phyloP scores from a whole-genome alignment of 1,140 invertebrate genomes.

The Lasioglossum baleicum region DNA sequence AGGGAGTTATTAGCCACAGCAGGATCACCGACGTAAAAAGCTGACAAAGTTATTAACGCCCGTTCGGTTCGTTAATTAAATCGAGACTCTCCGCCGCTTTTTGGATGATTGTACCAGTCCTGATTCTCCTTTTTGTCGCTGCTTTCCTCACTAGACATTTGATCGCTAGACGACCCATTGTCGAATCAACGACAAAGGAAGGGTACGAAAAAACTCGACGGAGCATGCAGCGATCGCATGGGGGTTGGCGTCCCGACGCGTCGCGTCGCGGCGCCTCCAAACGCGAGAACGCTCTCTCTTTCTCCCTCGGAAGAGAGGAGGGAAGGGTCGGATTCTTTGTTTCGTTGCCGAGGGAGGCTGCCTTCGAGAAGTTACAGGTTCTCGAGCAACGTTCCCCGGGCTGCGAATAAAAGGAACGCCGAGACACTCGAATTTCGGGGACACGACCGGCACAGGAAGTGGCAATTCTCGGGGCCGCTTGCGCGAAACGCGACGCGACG shows the following conservation, averaged over 20 bases:
- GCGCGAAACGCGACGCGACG: no score
- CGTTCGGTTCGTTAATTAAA: constrained; percentile 60
- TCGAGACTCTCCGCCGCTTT: constrained; percentile 15
- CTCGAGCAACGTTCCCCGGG: neutral
- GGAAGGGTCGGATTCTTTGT: neutral
- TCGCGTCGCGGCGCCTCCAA: neutral
- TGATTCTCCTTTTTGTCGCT: neutral
- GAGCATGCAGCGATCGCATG: neutral
- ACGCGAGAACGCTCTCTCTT: neutral
- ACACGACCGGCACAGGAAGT: neutral
- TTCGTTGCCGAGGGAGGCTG: neutral
- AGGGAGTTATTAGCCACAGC: neutral
- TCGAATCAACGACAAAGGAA: constrained; percentile 1
- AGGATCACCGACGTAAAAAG: constrained; percentile 21
- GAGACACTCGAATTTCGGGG: neutral
- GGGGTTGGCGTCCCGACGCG: neutral
- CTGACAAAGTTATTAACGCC: constrained; percentile 62
- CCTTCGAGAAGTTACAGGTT: neutral
- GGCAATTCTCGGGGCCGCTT: neutral
- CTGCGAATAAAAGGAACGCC: neutral
- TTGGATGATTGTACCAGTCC: neutral
- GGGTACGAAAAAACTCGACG: neutral
- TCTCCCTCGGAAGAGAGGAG: no score
- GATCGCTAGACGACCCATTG: constrained; percentile 11
- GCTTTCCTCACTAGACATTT: neutral